Evolutionary conservation across 1,140 invertebrate species (phyloP), one percentile per base, ranked within the genome.

Genomic region (Branchinecta lindahli): DNA sequence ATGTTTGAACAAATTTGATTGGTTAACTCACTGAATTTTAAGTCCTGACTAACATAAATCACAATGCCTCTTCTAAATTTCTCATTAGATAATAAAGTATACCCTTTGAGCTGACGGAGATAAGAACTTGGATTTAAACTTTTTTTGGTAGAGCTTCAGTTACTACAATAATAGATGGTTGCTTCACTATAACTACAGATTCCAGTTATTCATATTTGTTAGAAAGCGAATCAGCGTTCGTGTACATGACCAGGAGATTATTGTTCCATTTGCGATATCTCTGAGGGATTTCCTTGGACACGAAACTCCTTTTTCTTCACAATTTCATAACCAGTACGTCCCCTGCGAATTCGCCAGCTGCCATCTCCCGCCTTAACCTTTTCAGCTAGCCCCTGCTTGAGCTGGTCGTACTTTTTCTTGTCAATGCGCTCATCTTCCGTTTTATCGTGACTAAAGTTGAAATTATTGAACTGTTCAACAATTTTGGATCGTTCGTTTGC

Each of bases 371-470:
- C 47, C n/a, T 9, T 52, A 9, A n/a, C 47, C n/a, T n/a, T 52
- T 9, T 52, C 47, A n/a, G 47, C 47, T 52, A n/a, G 47, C 47
- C 9, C 47, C 47, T 52, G n/a, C 47, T 52, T 52, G 9, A 52
- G 47, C n/a, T n/a, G 9, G n/a, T 52, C 9, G 47, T 52, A 52
- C n/a, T n/a, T 52, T 52, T 9, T 9, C n/a, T 52, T 52, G 9
- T 52, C 47, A 9, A n/a, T 9, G n/a, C 9, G 47, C n/a, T 52
- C 47, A 9, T 9, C 47, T 52, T 52, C 47, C n/a, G 47, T 52
- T 52, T n/a, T 9, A 52, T 52, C 47, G n/a, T 52, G 47, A n/a
- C 47, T 52, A n/a, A 52, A 52, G n/a, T n/a, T 52, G 47, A 52
- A 52, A n/a, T 52, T 52, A 9, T 52, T 52, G 47, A 52, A 52